phyloP scores from a whole-genome alignment of 2,797 vertebrate genomes.

The Sebastiscus albofasciatus region DNA sequence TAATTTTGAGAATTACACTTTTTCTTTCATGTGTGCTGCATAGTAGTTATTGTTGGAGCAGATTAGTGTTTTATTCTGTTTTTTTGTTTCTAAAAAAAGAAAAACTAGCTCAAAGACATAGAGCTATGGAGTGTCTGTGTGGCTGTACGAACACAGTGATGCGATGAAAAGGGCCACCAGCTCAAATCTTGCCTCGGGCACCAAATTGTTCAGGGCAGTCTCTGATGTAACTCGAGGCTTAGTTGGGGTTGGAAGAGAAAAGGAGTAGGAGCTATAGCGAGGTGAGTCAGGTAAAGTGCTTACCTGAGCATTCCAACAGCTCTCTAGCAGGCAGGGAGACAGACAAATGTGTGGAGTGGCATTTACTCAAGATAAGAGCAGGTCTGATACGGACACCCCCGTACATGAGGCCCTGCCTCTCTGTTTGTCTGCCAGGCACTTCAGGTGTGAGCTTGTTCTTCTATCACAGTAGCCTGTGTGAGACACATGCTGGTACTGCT shows the following conservation, averaged over 20 bases:
- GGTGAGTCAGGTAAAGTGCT: slow-evolving; percentile 18
- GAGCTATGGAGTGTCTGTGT: no score
- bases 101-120: background rate
- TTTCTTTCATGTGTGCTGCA: background rate
- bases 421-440: slow-evolving; percentile 18
- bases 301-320: slow-evolving; percentile 44
- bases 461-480: background rate
- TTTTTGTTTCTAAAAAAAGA: background rate
- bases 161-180: background rate
- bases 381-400: slow-evolving; percentile 7
- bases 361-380: slow-evolving; percentile 61
- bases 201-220: background rate
- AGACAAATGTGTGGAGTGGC: slow-evolving; percentile 47
- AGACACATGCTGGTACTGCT: background rate
- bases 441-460: slow-evolving; percentile 7
- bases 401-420: slow-evolving; percentile 8
- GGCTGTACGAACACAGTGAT: no score
- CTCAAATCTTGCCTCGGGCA: background rate
- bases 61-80: background rate
- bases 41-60: background rate
- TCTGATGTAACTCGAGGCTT: background rate
- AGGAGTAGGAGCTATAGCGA: background rate
- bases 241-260: background rate
- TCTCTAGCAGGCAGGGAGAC: slow-evolving; percentile 24
- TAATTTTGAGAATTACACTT: background rate